Percentiles rank a stretch among this genome's conserved stretches.
Conservation (phyloP, 1,140 invertebrate species). For the Conopomorpha cramerella region DNA sequence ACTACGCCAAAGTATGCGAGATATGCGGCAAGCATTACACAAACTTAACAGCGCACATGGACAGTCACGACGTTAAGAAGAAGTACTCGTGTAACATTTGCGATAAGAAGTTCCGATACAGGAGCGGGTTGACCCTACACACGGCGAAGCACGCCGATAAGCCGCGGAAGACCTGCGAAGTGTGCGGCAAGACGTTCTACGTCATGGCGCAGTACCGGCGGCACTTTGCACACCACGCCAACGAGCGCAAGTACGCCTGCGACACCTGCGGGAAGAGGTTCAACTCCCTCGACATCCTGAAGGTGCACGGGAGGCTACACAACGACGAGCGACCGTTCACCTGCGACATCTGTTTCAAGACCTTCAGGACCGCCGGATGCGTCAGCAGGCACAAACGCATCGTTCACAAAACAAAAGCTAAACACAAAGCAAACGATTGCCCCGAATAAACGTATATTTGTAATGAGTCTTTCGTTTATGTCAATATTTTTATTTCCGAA, state of each 20-base stretch:
- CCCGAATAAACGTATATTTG: no score
- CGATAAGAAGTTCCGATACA: slow-evolving; percentile 59
- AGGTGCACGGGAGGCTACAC: slow-evolving; percentile 76
- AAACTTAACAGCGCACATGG: slow-evolving; percentile 56
- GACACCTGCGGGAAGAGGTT: slow-evolving; percentile 61
- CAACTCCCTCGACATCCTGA: slow-evolving; percentile 61
- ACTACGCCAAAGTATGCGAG: slow-evolving; percentile 54
- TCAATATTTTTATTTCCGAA: no score
- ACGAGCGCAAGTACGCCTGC: slow-evolving; percentile 53
- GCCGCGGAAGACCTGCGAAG: slow-evolving; percentile 49
- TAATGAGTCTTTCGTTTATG: no score
- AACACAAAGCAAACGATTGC: no score
- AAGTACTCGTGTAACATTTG: slow-evolving; percentile 62
- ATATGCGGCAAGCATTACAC: slow-evolving; percentile 48
- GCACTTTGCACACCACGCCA: slow-evolving; percentile 50
- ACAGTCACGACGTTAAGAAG: slow-evolving; percentile 59
- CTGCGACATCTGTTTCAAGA: slow-evolving; percentile 62
- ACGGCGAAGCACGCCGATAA: slow-evolving; percentile 45
- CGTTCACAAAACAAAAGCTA: slow-evolving; percentile 37
- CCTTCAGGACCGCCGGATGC: slow-evolving; percentile 48
- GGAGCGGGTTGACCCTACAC: slow-evolving; percentile 53
- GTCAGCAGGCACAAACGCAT: slow-evolving; percentile 48
- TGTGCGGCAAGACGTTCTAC: slow-evolving; percentile 52
- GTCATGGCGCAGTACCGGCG: slow-evolving; percentile 40
- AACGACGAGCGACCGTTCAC: slow-evolving; percentile 68